phyloP scores from a whole-genome alignment of 2,113 vertebrate species.

The Recurvirostra avosetta region DNA sequence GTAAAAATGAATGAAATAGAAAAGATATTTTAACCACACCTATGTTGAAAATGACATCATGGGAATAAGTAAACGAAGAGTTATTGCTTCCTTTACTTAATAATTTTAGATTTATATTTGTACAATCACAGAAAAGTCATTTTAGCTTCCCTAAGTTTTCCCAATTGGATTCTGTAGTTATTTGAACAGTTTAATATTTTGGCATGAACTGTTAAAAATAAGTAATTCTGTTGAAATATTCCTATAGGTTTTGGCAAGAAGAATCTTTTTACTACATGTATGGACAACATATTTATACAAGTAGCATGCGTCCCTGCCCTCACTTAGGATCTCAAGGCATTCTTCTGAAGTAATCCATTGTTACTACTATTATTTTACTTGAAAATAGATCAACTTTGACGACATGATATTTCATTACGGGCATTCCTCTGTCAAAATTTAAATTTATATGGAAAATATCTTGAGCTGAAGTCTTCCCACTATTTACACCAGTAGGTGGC shows the following conservation, averaged over 20 bases:
- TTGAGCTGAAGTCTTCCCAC: not conserved
- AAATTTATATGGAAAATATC: not conserved
- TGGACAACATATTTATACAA: not conserved
- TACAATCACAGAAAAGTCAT: not conserved
- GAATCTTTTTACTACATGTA: not conserved
- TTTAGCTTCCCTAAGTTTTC: slow-evolving; percentile 2
- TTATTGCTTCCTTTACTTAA: not conserved
- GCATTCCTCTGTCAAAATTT: not conserved
- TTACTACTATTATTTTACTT: not conserved
- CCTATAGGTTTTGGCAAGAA: not conserved
- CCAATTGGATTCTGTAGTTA: not conserved
- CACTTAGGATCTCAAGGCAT: not conserved
- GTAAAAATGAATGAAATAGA: not conserved
- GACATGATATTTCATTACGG: not conserved
- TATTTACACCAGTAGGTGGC: not conserved
- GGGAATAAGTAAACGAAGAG: not conserved
- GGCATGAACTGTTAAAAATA: not conserved
- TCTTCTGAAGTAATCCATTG: not conserved
- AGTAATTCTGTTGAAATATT: not conserved
- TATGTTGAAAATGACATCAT: not conserved
- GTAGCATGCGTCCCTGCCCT: not conserved
- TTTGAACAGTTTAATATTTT: slow-evolving; percentile 3
- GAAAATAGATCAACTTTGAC: not conserved
- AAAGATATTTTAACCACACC: not conserved
- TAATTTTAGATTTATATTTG: not conserved